Evolutionary conservation across 2,888 invertebrate genomes (phyloP), one percentile per base, ranked within the genome.

Genomic region (Hirtodrosophila cameraria): DNA sequence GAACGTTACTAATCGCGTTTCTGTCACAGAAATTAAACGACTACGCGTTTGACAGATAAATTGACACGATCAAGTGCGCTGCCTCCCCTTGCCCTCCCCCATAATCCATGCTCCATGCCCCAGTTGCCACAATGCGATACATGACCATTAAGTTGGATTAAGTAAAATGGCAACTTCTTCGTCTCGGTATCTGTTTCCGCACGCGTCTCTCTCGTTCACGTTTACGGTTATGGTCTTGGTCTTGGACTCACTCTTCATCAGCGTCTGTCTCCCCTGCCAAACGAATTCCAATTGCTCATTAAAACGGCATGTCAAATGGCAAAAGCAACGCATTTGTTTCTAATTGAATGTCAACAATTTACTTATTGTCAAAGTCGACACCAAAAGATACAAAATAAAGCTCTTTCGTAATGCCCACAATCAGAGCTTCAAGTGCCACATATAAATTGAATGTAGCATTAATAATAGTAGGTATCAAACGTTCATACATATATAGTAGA

Each of bases 11-110:
- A 84, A 88, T 86, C 88, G 78, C 83, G 77, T 78, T 76, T 75
- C 85, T 87, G 88, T 88, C 88, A 89, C 78, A 84, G 75, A 80
- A 86, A 83, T 82, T 72, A 75, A 76, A 84, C 71, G 83, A 68
- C 84, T 69, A 50, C 65, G 64, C 72, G 64, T 72, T 84, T 86
- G 89, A 89, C 83, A 87, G 75, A 64, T 87, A 68, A 86, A 88
- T 75, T 81, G 88, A 79, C 88, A 86, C 66, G 72, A 84, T 84
- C 75, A 87, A 85, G 80, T 88, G 74, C 73, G 66, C 59, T 69
- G 76, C 70, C 46, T 16, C 12, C 11, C 3, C 23, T n/a, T 9
- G 3, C 30, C 28, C 46, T 20, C n/a, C n/a, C n/a, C n/a, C n/a
- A n/a, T n/a, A n/a, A n/a, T n/a, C n/a, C n/a, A n/a, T n/a, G n/a